Evolutionary conservation across 1,140 invertebrate genomes (phyloP).

Genomic region (Bombyx mori): DNA sequence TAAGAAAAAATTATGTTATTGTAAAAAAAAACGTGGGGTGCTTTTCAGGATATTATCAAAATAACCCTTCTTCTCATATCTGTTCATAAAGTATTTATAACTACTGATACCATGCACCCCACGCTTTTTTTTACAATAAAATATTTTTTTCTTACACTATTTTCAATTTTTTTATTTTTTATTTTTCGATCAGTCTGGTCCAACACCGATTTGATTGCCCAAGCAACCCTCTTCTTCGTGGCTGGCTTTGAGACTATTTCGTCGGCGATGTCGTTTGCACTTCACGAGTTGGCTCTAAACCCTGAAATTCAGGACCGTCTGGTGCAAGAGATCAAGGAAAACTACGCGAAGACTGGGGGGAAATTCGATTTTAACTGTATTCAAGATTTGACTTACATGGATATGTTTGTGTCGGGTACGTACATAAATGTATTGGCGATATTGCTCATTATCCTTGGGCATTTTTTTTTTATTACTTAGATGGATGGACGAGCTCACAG

Average conservation of each 20-base stretch:
- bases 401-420: conserved; percentile 29
- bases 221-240: conserved; percentile 26
- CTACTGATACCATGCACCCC: too few species aligned
- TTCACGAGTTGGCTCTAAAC: conserved; percentile 73
- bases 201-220: conserved; percentile 30
- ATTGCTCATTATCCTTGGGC: too few species aligned
- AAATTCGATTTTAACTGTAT: conserved; percentile 18
- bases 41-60: too few species aligned
- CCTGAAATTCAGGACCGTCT: conserved; percentile 71
- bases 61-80: too few species aligned
- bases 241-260: conserved; percentile 76
- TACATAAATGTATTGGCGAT: background rate
- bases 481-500: too few species aligned
- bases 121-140: too few species aligned
- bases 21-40: too few species aligned
- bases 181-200: conserved; percentile 11
- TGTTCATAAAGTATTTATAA: too few species aligned
- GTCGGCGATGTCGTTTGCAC: conserved; percentile 63
- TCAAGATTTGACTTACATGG: conserved; percentile 20
- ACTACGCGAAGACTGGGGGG: conserved; percentile 12
- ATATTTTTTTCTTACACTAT: too few species aligned
- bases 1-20: too few species aligned
- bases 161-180: too few species aligned
- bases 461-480: too few species aligned
- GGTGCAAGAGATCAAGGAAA: conserved; percentile 15